These are phyloP conservation scores for Tetheella fluctuosa DNA, from an alignment of 2,888 invertebrate species.

Conservation along the genomic window DNA sequence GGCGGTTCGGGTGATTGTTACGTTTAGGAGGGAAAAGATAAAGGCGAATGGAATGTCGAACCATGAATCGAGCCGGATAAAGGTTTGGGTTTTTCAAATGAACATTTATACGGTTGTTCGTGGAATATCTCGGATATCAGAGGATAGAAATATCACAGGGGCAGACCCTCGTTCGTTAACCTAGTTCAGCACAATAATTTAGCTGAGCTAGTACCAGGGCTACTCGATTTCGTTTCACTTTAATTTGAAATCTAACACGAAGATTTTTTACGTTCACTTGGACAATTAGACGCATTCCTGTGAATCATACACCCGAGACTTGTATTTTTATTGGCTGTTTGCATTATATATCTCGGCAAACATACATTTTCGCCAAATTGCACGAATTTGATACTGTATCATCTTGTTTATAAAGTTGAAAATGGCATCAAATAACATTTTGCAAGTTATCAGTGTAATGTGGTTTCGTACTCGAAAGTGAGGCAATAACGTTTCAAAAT, in stretches of 20 bases:
- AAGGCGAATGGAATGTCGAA: conserved; percentile 5
- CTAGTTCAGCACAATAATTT: conserved; percentile 33
- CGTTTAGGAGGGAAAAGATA: conserved; percentile 2
- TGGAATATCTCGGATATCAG: background rate
- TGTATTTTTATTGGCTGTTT: conserved; percentile 76
- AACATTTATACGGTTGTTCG: background rate
- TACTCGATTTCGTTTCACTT: conserved; percentile 60
- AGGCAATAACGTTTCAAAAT: conserved; percentile 59
- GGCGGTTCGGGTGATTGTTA: conserved; percentile 4
- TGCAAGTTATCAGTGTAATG: conserved; percentile 37
- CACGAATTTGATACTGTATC: conserved; percentile 53
- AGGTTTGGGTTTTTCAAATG: conserved; percentile 8
- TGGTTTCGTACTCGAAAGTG: conserved; percentile 55
- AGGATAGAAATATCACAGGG: conserved; percentile 10
- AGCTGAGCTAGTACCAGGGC: conserved; percentile 33
- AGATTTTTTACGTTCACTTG: conserved; percentile 65
- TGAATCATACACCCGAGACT: conserved; percentile 77
- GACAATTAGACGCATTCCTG: conserved; percentile 78
- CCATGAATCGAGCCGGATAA: conserved; percentile 4
- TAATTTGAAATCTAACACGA: conserved; percentile 73
- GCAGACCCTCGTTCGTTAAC: conserved; percentile 8
- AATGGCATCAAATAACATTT: conserved; percentile 39
- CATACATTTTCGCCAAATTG: conserved; percentile 54
- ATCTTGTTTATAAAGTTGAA: conserved; percentile 46
- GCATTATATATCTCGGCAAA: conserved; percentile 66